Evolutionary conservation across 2,888 invertebrate genomes (phyloP).

Genomic region (Xylota sylvarum): DNA sequence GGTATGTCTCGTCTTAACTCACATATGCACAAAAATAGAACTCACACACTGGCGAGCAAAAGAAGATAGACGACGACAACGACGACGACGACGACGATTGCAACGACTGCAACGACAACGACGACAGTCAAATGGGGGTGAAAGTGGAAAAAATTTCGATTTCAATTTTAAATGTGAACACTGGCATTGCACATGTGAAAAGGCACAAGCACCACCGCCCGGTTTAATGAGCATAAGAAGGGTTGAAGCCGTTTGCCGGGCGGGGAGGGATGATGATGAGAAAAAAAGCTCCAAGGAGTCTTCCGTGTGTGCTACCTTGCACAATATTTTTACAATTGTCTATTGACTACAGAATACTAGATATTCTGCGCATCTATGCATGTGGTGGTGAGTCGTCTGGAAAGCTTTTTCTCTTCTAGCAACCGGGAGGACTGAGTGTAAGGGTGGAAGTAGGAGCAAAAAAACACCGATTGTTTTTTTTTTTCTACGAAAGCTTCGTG

Average conservation of each 20-base stretch:
- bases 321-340: constrained; percentile 76
- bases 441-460: constrained; percentile 38
- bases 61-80: constrained; percentile 34
- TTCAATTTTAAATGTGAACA: constrained; percentile 78
- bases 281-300: constrained; percentile 67
- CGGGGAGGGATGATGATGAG: not conserved
- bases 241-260: not conserved
- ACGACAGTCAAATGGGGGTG: constrained; percentile 75
- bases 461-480: constrained; percentile 24
- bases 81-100: not conserved
- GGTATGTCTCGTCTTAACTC: constrained; percentile 64
- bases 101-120: constrained; percentile 8
- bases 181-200: constrained; percentile 64
- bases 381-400: constrained; percentile 66
- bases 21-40: constrained; percentile 74
- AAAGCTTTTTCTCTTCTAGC: constrained; percentile 59
- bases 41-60: constrained; percentile 64
- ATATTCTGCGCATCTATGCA: constrained; percentile 48
- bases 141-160: constrained; percentile 79
- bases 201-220: constrained; percentile 39
- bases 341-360: constrained; percentile 50
- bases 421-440: constrained; percentile 37
- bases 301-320: constrained; percentile 71
- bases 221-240: constrained; percentile 40
- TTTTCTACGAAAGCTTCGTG: constrained; percentile 49